phyloP scores from a whole-genome alignment of 2,797 vertebrate species.

The Hydrophis major region DNA sequence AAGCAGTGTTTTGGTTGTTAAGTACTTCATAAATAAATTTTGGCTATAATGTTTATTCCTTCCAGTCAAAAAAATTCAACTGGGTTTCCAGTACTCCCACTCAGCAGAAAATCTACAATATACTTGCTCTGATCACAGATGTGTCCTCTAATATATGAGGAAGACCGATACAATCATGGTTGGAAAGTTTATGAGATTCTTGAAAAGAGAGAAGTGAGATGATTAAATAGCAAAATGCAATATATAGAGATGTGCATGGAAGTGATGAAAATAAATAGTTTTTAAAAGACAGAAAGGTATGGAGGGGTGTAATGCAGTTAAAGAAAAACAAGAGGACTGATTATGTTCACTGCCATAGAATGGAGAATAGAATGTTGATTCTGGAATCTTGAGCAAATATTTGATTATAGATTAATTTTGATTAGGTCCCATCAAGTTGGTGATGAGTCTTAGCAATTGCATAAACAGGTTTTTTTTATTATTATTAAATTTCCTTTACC shows the following conservation, averaged over 20 bases:
- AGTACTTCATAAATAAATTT: not conserved
- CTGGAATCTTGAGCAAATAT: not conserved
- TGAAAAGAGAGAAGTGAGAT: not conserved
- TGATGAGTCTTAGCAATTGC: not conserved
- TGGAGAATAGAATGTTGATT: not conserved
- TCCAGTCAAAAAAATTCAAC: conserved; percentile 3
- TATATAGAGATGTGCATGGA: not conserved
- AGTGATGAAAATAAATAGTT: not conserved
- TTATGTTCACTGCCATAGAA: not conserved
- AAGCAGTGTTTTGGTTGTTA: not conserved
- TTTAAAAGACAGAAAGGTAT: not conserved
- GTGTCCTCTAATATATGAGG: not conserved
- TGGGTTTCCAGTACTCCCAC: not conserved
- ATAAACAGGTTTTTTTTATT: not conserved
- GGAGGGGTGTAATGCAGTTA: not conserved
- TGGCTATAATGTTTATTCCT: conserved; percentile 6
- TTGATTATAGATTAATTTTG: not conserved
- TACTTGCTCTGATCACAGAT: conserved; percentile 13
- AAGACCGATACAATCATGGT: not conserved
- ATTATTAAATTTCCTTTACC: not conserved
- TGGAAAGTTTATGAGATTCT: not conserved
- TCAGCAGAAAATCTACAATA: conserved; percentile 18
- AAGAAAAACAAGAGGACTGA: not conserved
- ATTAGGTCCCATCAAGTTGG: not conserved
- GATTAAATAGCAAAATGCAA: not conserved